phyloP scores from a whole-genome alignment of 2,888 invertebrate genomes.

The Opisthograptis luteolata region DNA sequence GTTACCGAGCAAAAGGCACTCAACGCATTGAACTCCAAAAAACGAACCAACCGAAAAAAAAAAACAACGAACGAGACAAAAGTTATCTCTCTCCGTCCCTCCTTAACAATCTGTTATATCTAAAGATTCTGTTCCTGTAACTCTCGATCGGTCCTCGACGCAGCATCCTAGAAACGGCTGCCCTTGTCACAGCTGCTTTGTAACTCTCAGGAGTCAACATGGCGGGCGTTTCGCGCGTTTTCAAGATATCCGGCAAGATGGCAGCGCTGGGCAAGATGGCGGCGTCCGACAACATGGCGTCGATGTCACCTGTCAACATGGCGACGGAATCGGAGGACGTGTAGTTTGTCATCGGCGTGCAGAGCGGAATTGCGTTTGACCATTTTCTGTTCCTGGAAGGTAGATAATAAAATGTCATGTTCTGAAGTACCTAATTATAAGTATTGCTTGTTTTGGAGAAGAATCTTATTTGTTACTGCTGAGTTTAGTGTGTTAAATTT shows the following conservation, averaged over 20 bases:
- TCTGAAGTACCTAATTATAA: too few species aligned
- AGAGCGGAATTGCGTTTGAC: conserved; percentile 93
- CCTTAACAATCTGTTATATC: conserved; percentile 69
- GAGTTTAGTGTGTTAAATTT: too few species aligned
- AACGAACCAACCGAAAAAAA: background rate
- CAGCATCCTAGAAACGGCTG: conserved; percentile 64
- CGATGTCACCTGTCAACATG: conserved; percentile 53
- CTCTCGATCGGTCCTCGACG: conserved; percentile 68
- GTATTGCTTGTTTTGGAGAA: too few species aligned
- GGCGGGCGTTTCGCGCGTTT: conserved; percentile 74
- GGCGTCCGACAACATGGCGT: conserved; percentile 55
- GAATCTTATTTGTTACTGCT: too few species aligned
- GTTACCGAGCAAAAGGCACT: conserved; percentile 15
- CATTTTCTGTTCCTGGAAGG: conserved; percentile 90
- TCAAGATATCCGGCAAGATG: conserved; percentile 63
- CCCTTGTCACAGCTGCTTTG: conserved; percentile 72
- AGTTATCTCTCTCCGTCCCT: conserved; percentile 77
- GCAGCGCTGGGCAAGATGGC: conserved; percentile 74
- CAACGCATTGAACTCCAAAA: conserved; percentile 9
- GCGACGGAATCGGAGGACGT: conserved; percentile 68
- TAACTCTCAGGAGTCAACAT: conserved; percentile 73
- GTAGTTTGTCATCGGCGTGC: conserved; percentile 78
- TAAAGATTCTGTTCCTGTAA: conserved; percentile 71
- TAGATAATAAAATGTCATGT: conserved; percentile 6
- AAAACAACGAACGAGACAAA: conserved; percentile 15